Evolutionary conservation across 2,797 vertebrate species (phyloP), one percentile per base, ranked within the genome.

Genomic region (Acestrorhynchus altus): DNA sequence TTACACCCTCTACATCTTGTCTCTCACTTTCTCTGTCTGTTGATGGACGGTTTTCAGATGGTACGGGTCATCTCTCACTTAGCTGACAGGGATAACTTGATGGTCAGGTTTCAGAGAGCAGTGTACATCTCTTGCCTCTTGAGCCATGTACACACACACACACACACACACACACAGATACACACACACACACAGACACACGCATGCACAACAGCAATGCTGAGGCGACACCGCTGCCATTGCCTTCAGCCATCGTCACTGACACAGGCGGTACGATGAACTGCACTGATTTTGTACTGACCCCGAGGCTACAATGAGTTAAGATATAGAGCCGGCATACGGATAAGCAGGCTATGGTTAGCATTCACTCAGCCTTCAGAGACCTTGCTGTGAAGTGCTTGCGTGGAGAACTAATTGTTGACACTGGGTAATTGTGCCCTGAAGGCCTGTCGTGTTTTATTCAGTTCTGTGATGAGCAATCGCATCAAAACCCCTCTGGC

Each of bases 401-500:
- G 57, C 70, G 68, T 57, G 31, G 47, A 84, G 66, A 81, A 79
- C 90, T 91, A 90, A 89, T 85, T 81, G 87, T 87, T 90, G 88
- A 87, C 87, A 83, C 80, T 83, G 89, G 90, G 84, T 93, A 92
- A 92, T 91, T 91, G 87, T 91, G 87, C 87, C 90, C 89, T 84
- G 15, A 85, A 91, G 90, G 88, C 86, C 75, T 70, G 80, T 90
- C 84, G 69, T 85, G 84, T 86, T 88, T 88, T 87, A 84, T 85
- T 87, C 78, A 83, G 86, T 84, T 84, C 73, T 51, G 74, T 81
- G 82, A 83, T 85, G 87, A 90, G 81, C 80, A 88, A 90, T 90
- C 77, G 81, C 81, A 89, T 72, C 77, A 79, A 85, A 71, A 67
- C 86, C 87, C 72, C 80, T 61, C 61, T 81, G 88, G 88, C 81